A percentile compares a stretch with the other conserved stretches of the same genome.
These are phyloP conservation scores for Loriculus beryllinus DNA, from an alignment of 2,797 vertebrate species.

Conservation along the genomic window DNA sequence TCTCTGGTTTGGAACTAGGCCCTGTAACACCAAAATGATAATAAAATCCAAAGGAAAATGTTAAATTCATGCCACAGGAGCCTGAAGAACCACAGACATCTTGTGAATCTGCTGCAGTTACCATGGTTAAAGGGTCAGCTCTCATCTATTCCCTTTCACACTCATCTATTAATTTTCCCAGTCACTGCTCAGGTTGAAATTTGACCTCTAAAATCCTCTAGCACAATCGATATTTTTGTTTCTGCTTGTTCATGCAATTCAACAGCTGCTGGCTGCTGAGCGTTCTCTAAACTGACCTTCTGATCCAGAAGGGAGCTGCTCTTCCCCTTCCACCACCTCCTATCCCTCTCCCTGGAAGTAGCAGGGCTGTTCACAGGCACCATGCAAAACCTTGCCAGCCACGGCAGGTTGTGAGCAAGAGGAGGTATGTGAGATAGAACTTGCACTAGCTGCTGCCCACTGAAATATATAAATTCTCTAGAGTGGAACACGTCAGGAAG, in stretches of 20 bases:
- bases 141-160: neutral
- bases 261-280: neutral
- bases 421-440: neutral
- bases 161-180: neutral
- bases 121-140: neutral
- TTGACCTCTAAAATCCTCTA: neutral
- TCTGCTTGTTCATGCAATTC: neutral
- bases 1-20: neutral
- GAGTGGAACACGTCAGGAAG: neutral
- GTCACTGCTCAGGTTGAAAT: neutral
- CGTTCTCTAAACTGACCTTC: neutral
- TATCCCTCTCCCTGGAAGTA: neutral
- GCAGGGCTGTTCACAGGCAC: neutral
- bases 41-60: neutral
- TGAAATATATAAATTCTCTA: neutral
- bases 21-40: neutral
- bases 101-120: neutral
- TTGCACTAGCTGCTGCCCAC: neutral
- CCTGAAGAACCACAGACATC: neutral
- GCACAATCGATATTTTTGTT: neutral
- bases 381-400: neutral
- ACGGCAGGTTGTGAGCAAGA: neutral
- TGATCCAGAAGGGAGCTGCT: neutral
- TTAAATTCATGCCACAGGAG: neutral
- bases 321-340: neutral